phyloP scores from a whole-genome alignment of 2,797 vertebrate species.

The Hypotaenidia okinawae region DNA sequence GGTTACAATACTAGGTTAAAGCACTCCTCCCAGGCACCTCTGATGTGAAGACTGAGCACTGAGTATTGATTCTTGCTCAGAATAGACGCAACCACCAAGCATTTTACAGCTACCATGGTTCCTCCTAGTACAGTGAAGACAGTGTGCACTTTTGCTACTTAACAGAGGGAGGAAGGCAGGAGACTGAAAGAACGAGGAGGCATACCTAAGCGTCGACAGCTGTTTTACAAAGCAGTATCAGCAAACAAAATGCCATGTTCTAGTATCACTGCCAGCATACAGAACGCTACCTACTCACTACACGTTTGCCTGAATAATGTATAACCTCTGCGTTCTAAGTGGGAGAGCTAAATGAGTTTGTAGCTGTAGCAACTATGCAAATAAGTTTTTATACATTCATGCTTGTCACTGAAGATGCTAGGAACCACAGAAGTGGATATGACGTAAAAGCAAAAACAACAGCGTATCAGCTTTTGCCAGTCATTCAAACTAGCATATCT shows the following conservation, averaged over 20 bases:
- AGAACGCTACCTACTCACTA: neutral
- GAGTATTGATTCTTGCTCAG: neutral
- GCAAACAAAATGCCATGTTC: neutral
- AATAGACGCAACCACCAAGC: neutral
- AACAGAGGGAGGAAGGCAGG: neutral
- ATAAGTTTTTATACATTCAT: neutral
- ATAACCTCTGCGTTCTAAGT: neutral
- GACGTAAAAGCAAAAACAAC: neutral
- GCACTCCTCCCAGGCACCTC: neutral
- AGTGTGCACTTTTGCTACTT: fast-evolving
- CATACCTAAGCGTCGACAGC: neutral
- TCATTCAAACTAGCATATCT: neutral
- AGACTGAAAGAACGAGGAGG: neutral
- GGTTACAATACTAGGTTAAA: neutral
- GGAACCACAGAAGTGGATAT: neutral
- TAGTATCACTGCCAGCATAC: neutral
- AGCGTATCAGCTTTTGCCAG: neutral
- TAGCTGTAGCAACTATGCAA: neutral
- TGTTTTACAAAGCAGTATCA: neutral
- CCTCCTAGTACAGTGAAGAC: neutral
- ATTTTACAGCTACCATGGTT: neutral
- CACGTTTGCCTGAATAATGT: neutral
- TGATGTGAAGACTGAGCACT: neutral
- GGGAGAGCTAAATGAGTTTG: neutral
- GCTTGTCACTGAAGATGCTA: neutral